A percentile compares a stretch with the other conserved stretches of the same genome.
Conservation (phyloP, 2,113 vertebrate species). For the Nannobrachium achirus region DNA sequence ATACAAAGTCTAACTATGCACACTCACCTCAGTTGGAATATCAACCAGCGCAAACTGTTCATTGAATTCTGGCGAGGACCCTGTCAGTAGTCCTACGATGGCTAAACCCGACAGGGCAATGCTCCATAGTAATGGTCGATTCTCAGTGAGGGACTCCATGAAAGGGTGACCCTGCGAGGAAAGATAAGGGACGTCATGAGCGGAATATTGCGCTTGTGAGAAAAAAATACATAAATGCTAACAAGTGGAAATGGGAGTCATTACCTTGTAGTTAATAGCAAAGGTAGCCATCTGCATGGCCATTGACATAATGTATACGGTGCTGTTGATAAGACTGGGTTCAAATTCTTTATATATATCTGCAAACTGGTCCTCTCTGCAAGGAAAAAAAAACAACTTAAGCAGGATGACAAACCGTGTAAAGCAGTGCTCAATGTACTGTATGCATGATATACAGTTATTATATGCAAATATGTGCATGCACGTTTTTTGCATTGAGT, state of each 20-base stretch:
- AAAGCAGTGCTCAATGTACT: background rate
- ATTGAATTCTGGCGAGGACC: constrained; percentile 93
- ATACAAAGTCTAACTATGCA: background rate
- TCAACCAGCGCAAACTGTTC: constrained; percentile 94
- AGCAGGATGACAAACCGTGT: background rate
- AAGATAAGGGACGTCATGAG: constrained; percentile 24
- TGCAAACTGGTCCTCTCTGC: constrained; percentile 87
- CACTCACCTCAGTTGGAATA: constrained; percentile 90
- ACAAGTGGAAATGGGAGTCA: background rate
- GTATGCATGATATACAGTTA: too few relatives aligned
- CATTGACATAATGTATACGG: constrained; percentile 98
- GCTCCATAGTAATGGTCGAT: constrained; percentile 92
- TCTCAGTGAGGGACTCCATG: constrained; percentile 94
- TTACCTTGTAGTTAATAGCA: constrained; percentile 98
- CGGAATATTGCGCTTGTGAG: constrained; percentile 2
- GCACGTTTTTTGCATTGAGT: too few relatives aligned
- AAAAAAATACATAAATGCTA: background rate
- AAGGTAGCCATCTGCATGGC: constrained; percentile 98
- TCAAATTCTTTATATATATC: constrained; percentile 96
- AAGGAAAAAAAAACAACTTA: constrained; percentile 28
- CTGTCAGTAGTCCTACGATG: constrained; percentile 86
- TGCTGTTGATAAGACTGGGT: constrained; percentile 96
- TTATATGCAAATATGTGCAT: too few relatives aligned
- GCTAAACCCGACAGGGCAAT: constrained; percentile 87
- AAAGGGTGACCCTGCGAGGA: constrained; percentile 89